A percentile compares a stretch with the other conserved stretches of the same genome.
These are phyloP conservation scores for Uropsilus gracilis DNA, from an alignment of 2,113 vertebrate genomes.

Conservation along the genomic window DNA sequence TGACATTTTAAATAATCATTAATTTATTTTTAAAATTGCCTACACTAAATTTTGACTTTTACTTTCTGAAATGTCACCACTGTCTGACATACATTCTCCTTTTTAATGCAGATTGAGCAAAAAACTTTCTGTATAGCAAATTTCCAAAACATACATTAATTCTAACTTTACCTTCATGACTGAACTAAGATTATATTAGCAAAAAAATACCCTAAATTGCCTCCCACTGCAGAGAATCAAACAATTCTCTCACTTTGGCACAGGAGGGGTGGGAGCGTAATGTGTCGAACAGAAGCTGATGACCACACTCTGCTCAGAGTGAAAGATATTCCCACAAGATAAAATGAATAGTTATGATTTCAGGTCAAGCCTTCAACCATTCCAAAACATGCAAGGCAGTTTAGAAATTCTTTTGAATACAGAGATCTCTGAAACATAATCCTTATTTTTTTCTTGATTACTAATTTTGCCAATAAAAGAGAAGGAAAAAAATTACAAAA, in stretches of 20 bases:
- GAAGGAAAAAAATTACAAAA: neutral
- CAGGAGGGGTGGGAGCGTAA: neutral
- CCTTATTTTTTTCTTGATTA: neutral
- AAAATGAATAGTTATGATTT: neutral
- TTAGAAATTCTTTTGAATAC: neutral
- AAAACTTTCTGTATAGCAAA: neutral
- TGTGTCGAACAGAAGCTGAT: neutral
- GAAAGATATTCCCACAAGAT: neutral
- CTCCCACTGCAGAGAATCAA: neutral
- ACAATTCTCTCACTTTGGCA: neutral
- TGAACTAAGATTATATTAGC: neutral
- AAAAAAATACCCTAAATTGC: neutral
- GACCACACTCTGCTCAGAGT: neutral
- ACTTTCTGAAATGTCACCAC: neutral
- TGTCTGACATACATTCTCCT: neutral
- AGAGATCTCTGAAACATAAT: neutral
- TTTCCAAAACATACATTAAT: neutral
- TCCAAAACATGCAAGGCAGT: neutral
- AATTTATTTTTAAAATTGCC: neutral
- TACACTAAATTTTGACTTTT: neutral
- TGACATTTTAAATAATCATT: neutral
- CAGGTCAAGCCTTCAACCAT: neutral
- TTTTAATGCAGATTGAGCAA: neutral
- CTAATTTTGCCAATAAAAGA: neutral
- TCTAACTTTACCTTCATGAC: neutral